Base-by-base conservation (phyloP, 2,797 vertebrate genomes). In the Falco cherrug region DNA sequence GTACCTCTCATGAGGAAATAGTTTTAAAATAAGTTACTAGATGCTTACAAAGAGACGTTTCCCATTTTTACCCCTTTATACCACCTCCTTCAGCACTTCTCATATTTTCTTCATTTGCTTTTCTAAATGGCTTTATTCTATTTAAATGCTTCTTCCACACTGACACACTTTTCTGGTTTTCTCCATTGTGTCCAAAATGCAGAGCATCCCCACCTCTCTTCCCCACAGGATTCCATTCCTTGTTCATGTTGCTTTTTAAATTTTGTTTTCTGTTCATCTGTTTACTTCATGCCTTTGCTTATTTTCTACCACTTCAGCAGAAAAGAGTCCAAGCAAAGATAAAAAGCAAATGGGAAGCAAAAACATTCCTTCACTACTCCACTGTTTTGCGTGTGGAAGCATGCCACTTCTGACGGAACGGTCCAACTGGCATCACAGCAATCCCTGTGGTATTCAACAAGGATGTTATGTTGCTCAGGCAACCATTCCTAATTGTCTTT, bases 401-500 rank as follows among this genome's bases (percentile, higher is more conserved):
- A n/a, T 69, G 71, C 78, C 84, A 73, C 54, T 94, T 96, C 78
- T 84, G 82, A 90, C 18, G 16, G 47, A 74, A 61, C 4, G 6
- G 64, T 96, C 93, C 96, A 97, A 76, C 29, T 79, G 97, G 96
- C 94, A 96, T 41, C 60, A 77, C 79, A 92, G 96, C 79, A 77
- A 73, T 88, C 96, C 95, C 96, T 92, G 68, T 87, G 92, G 93
- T 84, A 95, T 94, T 84, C 82, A 84, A 96, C 94, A 90, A 95
- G 84, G 80, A 95, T 96, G 91, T 78, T 83, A 94, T 12, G 97
- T 97, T 98, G 95, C 97, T 98, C 37, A 2, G 97, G 97, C 97
- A 98, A 98, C 97, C 61, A 47, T 67, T 97, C 88, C 93, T 97
- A 97, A 97, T 93, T 92, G 96, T 93, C 95, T 93, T 93, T 84